Conservation (phyloP, 2,888 invertebrate species). For the Calliopum simillimum region DNA sequence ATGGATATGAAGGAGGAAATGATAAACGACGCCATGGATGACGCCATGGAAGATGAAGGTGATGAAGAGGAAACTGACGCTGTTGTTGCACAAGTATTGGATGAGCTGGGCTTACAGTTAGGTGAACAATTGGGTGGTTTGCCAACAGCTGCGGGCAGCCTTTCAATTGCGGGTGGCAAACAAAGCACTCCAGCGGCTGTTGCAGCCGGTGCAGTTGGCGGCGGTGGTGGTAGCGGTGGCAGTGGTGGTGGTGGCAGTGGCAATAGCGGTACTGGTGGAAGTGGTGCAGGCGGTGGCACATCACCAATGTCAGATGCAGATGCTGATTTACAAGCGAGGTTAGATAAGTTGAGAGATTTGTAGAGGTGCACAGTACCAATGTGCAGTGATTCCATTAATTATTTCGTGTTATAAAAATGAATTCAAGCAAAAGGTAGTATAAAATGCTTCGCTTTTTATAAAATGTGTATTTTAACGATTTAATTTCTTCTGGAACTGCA, state of each 20-base stretch:
- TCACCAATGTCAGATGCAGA: constrained; percentile 83
- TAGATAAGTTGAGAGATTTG: constrained; percentile 93
- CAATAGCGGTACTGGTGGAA: constrained; percentile 59
- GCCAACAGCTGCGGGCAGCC: constrained; percentile 74
- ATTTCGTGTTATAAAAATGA: too few relatives aligned
- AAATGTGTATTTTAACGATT: too few relatives aligned
- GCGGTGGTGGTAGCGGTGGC: constrained; percentile 65
- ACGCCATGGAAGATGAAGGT: constrained; percentile 98
- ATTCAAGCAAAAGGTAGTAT: too few relatives aligned
- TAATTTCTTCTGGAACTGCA: too few relatives aligned
- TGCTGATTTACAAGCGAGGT: constrained; percentile 95
- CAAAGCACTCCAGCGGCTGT: constrained; percentile 74
- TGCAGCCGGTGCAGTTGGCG: constrained; percentile 64
- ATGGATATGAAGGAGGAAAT: constrained; percentile 99
- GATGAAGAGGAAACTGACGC: constrained; percentile 99
- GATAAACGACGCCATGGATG: constrained; percentile 99
- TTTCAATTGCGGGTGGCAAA: constrained; percentile 72
- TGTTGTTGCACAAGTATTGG: constrained; percentile 94
- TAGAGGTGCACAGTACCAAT: neutral
- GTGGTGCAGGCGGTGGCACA: constrained; percentile 68
- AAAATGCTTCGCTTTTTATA: too few relatives aligned
- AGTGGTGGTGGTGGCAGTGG: constrained; percentile 67
- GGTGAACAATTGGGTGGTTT: constrained; percentile 92
- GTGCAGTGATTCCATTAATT: too few relatives aligned
- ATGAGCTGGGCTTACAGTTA: constrained; percentile 96